Evolutionary conservation across 2,888 invertebrate genomes (phyloP).

Genomic region (Limnephilus auricula): DNA sequence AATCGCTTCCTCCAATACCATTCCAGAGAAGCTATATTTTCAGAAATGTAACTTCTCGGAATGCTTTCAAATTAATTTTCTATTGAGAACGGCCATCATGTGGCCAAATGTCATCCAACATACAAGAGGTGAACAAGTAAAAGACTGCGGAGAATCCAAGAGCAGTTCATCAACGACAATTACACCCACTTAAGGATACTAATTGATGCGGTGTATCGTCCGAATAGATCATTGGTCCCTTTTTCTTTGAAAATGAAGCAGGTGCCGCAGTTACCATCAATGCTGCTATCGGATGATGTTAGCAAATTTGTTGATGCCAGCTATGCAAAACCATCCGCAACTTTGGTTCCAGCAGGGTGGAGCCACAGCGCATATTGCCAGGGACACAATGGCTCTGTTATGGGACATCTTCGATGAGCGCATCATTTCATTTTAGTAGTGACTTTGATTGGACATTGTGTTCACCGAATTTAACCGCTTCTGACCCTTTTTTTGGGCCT

Average conservation of each 20-base stretch:
- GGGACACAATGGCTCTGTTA: neutral
- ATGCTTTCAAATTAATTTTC: too few species aligned
- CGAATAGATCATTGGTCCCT: neutral
- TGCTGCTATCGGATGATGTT: too few species aligned
- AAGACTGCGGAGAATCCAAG: neutral
- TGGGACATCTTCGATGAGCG: neutral
- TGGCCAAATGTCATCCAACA: too few species aligned
- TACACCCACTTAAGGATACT: neutral
- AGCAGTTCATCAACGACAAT: neutral
- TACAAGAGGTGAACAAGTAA: too few species aligned
- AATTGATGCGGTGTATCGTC: neutral
- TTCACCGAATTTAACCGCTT: neutral
- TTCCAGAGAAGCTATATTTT: too few species aligned
- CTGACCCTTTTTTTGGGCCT: neutral
- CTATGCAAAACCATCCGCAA: too few species aligned
- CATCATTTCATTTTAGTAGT: neutral
- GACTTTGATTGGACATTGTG: neutral
- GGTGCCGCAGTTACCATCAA: too few species aligned
- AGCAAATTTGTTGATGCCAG: too few species aligned
- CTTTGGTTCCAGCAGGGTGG: too few species aligned
- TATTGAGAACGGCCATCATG: too few species aligned
- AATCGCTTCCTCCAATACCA: too few species aligned
- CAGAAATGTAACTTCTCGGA: too few species aligned
- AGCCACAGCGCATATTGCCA: neutral
- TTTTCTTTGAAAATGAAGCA: neutral